phyloP scores from a whole-genome alignment of 2,113 vertebrate genomes.

The Pseudopodoces humilis region DNA sequence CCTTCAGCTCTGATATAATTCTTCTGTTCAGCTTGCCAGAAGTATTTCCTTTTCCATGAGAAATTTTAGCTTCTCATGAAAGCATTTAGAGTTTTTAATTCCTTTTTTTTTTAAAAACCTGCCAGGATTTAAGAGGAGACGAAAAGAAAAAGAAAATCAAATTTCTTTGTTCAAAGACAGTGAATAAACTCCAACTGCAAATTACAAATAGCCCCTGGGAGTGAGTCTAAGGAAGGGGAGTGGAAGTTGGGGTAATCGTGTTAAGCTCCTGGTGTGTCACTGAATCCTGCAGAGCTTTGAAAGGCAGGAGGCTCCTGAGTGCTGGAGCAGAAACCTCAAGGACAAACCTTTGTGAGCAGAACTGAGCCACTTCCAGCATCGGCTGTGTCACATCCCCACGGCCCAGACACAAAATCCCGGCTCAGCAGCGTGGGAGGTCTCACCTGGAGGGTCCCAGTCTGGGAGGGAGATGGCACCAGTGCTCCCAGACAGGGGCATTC shows the following conservation, averaged over 20 bases:
- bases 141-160: background rate
- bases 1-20: background rate
- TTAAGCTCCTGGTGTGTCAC: background rate
- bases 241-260: background rate
- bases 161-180: constrained; percentile 13
- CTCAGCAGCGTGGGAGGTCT: background rate
- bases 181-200: background rate
- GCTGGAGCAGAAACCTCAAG: background rate
- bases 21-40: background rate
- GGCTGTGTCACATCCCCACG: background rate
- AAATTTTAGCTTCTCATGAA: background rate
- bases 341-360: background rate
- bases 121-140: background rate
- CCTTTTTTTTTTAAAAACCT: background rate
- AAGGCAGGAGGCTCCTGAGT: background rate
- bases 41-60: background rate
- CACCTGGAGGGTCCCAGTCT: background rate
- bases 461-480: background rate
- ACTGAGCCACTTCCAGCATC: background rate
- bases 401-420: background rate
- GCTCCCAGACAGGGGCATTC: background rate
- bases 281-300: background rate
- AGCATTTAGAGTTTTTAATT: background rate
- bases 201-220: constrained; percentile 24
- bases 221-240: background rate